Conservation (phyloP, 2,113 vertebrate genomes). For the Spea multiplicata region DNA sequence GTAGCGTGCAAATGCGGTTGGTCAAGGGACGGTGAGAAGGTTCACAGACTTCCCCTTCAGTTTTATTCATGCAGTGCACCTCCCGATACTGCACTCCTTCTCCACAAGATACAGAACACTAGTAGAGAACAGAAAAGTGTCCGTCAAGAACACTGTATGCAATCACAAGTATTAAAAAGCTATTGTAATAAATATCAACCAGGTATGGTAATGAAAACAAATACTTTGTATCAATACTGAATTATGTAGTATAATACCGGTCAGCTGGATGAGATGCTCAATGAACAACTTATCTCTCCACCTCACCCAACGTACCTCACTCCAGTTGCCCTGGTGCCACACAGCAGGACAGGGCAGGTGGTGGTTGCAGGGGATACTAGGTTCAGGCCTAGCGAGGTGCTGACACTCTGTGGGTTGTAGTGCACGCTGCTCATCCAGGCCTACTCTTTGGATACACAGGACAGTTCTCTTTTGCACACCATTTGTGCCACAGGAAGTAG, state of each 20-base stretch:
- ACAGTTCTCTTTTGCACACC: slow-evolving; percentile 75
- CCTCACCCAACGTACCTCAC: slow-evolving; percentile 70
- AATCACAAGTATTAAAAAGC: too few relatives aligned
- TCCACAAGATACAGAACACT: slow-evolving; percentile 87
- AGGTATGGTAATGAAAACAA: too few relatives aligned
- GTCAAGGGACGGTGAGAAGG: slow-evolving; percentile 62
- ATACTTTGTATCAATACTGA: background rate
- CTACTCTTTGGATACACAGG: slow-evolving; percentile 82
- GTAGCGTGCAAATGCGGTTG: slow-evolving; percentile 56
- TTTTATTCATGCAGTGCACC: slow-evolving; percentile 74
- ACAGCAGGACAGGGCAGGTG: slow-evolving; percentile 76
- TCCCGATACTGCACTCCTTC: slow-evolving; percentile 66
- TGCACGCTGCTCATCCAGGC: slow-evolving; percentile 79
- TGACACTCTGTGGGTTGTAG: slow-evolving; percentile 68
- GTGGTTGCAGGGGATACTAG: slow-evolving; percentile 66
- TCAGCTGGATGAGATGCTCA: background rate
- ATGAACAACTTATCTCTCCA: background rate
- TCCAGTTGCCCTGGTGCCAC: slow-evolving; percentile 84
- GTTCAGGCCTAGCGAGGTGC: slow-evolving; percentile 71
- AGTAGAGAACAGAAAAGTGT: slow-evolving; percentile 19
- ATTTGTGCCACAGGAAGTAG: slow-evolving; percentile 68
- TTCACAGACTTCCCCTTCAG: slow-evolving; percentile 61
- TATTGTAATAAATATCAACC: too few relatives aligned
- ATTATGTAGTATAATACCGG: background rate
- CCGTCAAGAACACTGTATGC: too few relatives aligned